Conservation (phyloP, 2,797 vertebrate species). For the Sebastes taczanowskii region DNA sequence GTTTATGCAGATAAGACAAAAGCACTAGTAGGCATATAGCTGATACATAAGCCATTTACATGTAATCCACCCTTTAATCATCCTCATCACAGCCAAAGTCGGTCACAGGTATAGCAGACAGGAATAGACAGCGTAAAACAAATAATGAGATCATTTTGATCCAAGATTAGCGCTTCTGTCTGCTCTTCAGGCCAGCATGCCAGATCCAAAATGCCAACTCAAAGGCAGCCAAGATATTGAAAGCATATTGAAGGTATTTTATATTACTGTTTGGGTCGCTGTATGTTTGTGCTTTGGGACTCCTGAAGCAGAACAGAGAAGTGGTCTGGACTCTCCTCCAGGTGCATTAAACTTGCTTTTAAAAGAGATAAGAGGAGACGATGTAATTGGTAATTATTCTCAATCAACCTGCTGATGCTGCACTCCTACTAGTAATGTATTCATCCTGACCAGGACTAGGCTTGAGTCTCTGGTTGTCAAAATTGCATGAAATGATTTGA, state of each 20-base stretch:
- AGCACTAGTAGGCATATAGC: background rate
- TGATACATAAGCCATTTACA: background rate
- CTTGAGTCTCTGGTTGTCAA: background rate
- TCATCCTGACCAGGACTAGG: background rate
- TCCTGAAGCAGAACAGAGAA: background rate
- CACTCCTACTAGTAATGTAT: background rate
- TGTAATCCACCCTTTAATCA: background rate
- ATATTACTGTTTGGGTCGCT: background rate
- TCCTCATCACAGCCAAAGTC: background rate
- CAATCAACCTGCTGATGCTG: background rate
- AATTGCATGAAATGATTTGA: constrained; percentile 12
- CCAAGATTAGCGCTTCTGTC: background rate
- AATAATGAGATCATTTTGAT: background rate
- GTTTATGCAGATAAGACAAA: background rate
- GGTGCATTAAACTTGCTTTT: constrained; percentile 3
- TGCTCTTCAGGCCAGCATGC: background rate
- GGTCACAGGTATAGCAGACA: background rate
- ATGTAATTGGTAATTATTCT: background rate
- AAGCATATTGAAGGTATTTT: background rate
- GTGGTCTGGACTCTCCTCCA: background rate
- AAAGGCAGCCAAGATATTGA: background rate
- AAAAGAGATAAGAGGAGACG: background rate
- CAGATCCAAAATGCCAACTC: background rate
- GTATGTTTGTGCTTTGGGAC: background rate
- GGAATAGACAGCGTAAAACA: background rate